These are phyloP conservation scores for Drosophila atripex DNA, from an alignment of 2,888 invertebrate genomes.

Conservation along the genomic window DNA sequence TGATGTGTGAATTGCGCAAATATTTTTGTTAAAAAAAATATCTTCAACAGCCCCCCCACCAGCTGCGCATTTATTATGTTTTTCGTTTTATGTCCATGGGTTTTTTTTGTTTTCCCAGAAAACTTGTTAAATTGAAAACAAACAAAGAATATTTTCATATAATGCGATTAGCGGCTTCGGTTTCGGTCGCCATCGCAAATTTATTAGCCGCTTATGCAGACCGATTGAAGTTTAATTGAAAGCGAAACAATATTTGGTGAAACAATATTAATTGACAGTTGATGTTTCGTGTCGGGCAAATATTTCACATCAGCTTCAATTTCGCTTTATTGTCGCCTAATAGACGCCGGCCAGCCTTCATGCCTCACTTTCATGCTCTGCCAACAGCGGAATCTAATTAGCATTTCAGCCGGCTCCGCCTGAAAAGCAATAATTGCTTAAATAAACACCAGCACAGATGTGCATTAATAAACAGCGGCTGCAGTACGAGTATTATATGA, in stretches of 20 bases:
- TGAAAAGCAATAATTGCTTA: conserved; percentile 61
- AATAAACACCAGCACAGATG: conserved; percentile 67
- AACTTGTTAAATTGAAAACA: conserved; percentile 50
- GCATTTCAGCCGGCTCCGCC: conserved; percentile 46
- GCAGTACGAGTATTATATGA: conserved; percentile 29
- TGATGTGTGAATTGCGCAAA: conserved; percentile 64
- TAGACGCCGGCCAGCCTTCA: conserved; percentile 12
- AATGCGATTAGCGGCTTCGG: conserved; percentile 51
- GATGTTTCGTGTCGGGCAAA: conserved; percentile 43
- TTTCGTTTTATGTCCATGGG: neutral
- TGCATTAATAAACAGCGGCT: conserved; percentile 67
- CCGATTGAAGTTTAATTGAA: conserved; percentile 49
- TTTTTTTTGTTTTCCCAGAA: conserved; percentile 17
- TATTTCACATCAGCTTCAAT: conserved; percentile 37
- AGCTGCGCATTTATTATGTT: conserved; percentile 26
- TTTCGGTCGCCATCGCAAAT: conserved; percentile 27
- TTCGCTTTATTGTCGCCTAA: conserved; percentile 45
- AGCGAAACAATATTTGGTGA: conserved; percentile 29
- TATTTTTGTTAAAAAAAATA: conserved; percentile 55
- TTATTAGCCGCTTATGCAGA: conserved; percentile 32
- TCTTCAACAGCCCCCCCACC: conserved; percentile 18
- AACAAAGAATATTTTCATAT: conserved; percentile 41
- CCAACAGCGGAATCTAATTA: conserved; percentile 61
- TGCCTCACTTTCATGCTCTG: conserved; percentile 31
- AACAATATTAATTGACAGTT: conserved; percentile 49